Evolutionary conservation across 2,888 invertebrate genomes (phyloP).

Genomic region (Drosophila neonasuta): DNA sequence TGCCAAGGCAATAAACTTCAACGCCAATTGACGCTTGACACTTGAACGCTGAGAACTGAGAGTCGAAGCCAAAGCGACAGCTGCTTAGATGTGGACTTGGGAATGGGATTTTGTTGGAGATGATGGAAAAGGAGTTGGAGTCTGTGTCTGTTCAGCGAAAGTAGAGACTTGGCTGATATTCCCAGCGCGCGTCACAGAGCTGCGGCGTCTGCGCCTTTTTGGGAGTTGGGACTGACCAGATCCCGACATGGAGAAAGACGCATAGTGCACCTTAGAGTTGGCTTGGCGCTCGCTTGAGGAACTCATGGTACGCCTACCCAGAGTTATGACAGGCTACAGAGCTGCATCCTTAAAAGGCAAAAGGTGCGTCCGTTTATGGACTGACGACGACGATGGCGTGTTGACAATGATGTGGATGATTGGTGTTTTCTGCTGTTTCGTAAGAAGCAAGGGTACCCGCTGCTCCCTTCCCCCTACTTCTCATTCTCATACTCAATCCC

Average conservation of each 20-base stretch:
- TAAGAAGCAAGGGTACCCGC: conserved; percentile 46
- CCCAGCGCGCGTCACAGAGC: conserved; percentile 75
- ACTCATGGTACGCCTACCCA: conserved; percentile 60
- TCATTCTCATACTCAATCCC: neutral
- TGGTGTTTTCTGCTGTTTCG: conserved; percentile 69
- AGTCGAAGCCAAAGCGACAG: conserved; percentile 1
- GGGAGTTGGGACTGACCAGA: conserved; percentile 46
- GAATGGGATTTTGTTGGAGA: neutral
- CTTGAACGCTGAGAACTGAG: conserved; percentile 57
- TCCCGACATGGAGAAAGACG: conserved; percentile 31
- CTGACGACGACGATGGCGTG: conserved; percentile 69
- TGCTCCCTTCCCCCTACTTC: conserved; percentile 10
- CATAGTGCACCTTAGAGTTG: conserved; percentile 51
- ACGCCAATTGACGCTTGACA: conserved; percentile 75
- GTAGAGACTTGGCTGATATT: conserved; percentile 58
- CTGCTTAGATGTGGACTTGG: neutral
- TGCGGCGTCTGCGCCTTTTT: conserved; percentile 76
- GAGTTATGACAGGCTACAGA: conserved; percentile 72
- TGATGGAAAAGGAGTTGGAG: neutral
- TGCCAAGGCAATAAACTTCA: conserved; percentile 77
- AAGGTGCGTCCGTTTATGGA: conserved; percentile 70
- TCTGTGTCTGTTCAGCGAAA: conserved; percentile 55
- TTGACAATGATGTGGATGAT: conserved; percentile 76
- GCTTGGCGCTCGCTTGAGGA: conserved; percentile 22
- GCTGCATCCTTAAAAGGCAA: conserved; percentile 64